A percentile compares a stretch with the other conserved stretches of the same genome.
phyloP scores from a whole-genome alignment of 2,797 vertebrate genomes.

The Urocyon cinereoargenteus region DNA sequence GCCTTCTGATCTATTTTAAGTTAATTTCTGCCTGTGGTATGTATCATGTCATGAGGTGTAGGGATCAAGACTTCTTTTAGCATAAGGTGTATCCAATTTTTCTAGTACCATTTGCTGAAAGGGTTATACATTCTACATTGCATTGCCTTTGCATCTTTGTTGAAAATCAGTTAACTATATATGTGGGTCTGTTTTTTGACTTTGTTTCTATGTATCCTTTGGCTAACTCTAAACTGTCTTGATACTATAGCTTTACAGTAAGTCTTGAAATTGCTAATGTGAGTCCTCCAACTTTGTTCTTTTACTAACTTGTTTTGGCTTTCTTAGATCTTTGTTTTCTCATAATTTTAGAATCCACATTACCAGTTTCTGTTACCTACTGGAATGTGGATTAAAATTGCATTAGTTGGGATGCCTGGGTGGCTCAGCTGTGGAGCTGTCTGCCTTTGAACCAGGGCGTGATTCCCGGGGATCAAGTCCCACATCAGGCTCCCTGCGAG shows the following conservation, averaged over 20 bases:
- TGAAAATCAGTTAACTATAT: neutral
- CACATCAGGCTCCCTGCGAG: too few species aligned
- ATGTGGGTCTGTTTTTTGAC: neutral
- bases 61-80: neutral
- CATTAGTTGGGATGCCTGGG: neutral
- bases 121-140: neutral
- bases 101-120: neutral
- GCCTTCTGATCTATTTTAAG: constrained; percentile 6
- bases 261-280: constrained; percentile 35
- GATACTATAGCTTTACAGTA: neutral
- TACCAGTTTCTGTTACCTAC: neutral
- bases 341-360: neutral
- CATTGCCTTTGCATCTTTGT: neutral
- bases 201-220: neutral
- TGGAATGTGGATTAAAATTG: neutral
- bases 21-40: constrained; percentile 33
- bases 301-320: constrained; percentile 13
- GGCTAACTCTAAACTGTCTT: neutral
- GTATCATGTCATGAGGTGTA: neutral
- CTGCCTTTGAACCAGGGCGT: too few species aligned
- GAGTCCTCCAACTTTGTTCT: neutral
- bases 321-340: neutral
- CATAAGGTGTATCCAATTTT: neutral
- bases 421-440: too few species aligned
- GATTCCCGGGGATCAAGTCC: too few species aligned